Percentiles rank a stretch among this genome's conserved stretches.
phyloP scores from a whole-genome alignment of 2,797 vertebrate species.

The Pseudotriccus pelzelni region DNA sequence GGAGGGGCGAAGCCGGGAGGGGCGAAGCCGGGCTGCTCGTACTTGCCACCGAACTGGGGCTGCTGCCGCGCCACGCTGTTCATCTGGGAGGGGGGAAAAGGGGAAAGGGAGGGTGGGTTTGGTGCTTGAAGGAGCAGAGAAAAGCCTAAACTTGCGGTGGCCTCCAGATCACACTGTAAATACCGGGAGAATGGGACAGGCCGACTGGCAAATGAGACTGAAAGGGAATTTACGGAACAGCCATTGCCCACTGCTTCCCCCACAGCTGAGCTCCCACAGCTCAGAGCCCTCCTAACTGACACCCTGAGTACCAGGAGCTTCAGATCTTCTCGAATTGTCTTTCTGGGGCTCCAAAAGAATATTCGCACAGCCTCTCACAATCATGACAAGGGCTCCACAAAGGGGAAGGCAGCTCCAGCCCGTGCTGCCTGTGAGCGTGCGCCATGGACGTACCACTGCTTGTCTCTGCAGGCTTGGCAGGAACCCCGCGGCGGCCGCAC shows the following conservation, averaged over 20 bases:
- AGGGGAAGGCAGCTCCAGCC: rapidly evolving
- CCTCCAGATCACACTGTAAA: rapidly evolving
- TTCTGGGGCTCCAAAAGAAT: rapidly evolving
- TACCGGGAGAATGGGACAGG: not conserved
- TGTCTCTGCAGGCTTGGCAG: constrained; percentile 83
- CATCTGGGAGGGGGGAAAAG: constrained; percentile 74
- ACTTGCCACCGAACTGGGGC: constrained; percentile 44
- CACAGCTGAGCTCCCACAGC: not conserved
- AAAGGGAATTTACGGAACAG: rapidly evolving
- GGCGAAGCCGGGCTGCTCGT: constrained; percentile 49
- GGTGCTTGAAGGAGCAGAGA: not conserved
- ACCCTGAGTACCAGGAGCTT: not conserved
- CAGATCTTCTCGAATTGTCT: rapidly evolving
- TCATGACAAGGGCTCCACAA: rapidly evolving
- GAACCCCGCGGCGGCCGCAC: constrained; percentile 48
- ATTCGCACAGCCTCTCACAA: not conserved
- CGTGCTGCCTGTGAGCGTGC: not conserved
- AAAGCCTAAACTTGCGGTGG: no score
- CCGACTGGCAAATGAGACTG: rapidly evolving
- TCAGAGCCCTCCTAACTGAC: not conserved
- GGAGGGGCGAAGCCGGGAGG: not conserved
- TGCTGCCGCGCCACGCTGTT: constrained; percentile 81
- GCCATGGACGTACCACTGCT: constrained; percentile 77
- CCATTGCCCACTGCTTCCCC: not conserved
- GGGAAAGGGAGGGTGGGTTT: rapidly evolving